Evolutionary conservation across 1,140 invertebrate genomes (phyloP), one percentile per base, ranked within the genome.

Genomic region (Macrostomum lignano): DNA sequence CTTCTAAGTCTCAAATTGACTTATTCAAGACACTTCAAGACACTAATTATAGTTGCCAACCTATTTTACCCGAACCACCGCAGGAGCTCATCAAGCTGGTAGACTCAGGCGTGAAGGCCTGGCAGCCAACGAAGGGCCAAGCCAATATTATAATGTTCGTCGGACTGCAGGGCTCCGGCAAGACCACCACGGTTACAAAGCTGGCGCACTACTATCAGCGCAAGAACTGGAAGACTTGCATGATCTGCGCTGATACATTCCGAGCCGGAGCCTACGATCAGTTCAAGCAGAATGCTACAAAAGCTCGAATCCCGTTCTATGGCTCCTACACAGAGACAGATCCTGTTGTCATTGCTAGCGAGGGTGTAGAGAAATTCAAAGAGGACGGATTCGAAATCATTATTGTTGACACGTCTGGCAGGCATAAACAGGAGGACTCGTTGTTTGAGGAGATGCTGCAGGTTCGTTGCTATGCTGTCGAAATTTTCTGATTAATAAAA

Each of bases 361-460:
- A 96, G 55, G 91, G 91, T 65, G 88, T 98, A 3, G 79, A 94
- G 26, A 94, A 91, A 71, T 98, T 98, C 47, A 91, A 86, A 58
- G 74, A 76, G 36, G 86, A 98, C 66, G 75, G 75, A 20, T 98
- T 96, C 65, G 91, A 98, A 66, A 86, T 98, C 52, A 96, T 98
- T 39, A 93, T 98, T 52, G 88, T 98, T 17, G 91, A 98, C 59
- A 98, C 91, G 0, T 91, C 81, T 60, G 91, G 91, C 46, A 65
- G 91, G 37, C 91, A 98, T 56, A 96, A 96, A 56, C 91, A 98
- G 50, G 86, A 98, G 60, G 88, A 93, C 47, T 88, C 86, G 4
- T 58, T 98, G 2, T 98, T 98, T 61, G 91, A 98, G 58, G 91
- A 98, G 65, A 98, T 98, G 91, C 82, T 98, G 60, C 79, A 88